A percentile compares a stretch with the other conserved stretches of the same genome.
Conservation (phyloP, 1,140 invertebrate genomes). For the Drosophila virilis region DNA sequence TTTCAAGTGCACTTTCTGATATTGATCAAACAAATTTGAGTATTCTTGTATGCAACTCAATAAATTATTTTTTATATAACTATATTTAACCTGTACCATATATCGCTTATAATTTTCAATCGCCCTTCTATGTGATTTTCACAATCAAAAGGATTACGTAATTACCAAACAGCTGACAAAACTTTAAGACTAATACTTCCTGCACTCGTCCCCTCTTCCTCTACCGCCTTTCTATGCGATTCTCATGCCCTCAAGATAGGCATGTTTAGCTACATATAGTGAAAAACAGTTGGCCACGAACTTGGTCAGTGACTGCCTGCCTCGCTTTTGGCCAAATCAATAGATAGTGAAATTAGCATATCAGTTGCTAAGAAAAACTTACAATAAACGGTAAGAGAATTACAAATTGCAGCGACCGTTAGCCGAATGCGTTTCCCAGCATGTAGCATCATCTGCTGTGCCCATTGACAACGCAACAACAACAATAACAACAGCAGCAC, state of each 20-base stretch:
- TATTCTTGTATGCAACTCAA: too few relatives aligned
- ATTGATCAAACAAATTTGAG: too few relatives aligned
- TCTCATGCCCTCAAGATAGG: neutral
- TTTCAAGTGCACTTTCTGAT: too few relatives aligned
- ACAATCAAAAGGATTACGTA: too few relatives aligned
- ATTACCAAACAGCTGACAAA: neutral
- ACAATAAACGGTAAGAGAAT: conserved; percentile 18
- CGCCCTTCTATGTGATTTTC: neutral
- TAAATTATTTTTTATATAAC: too few relatives aligned
- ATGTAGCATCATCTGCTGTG: conserved; percentile 12
- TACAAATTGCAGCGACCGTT: conserved; percentile 47
- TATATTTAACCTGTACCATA: too few relatives aligned
- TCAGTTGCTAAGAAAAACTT: neutral
- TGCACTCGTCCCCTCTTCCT: neutral
- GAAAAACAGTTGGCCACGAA: neutral
- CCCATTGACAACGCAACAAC: neutral
- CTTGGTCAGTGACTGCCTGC: conserved; percentile 1
- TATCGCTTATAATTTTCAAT: neutral
- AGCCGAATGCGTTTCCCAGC: conserved; percentile 23
- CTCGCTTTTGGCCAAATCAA: neutral
- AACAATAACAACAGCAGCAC: conserved; percentile 23
- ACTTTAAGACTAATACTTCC: neutral
- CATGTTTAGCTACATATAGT: neutral
- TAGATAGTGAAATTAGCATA: conserved; percentile 23
- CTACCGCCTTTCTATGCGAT: neutral